A percentile compares a stretch with the other conserved stretches of the same genome.
phyloP scores from a whole-genome alignment of 2,113 vertebrate genomes.

The Sylvia atricapilla region DNA sequence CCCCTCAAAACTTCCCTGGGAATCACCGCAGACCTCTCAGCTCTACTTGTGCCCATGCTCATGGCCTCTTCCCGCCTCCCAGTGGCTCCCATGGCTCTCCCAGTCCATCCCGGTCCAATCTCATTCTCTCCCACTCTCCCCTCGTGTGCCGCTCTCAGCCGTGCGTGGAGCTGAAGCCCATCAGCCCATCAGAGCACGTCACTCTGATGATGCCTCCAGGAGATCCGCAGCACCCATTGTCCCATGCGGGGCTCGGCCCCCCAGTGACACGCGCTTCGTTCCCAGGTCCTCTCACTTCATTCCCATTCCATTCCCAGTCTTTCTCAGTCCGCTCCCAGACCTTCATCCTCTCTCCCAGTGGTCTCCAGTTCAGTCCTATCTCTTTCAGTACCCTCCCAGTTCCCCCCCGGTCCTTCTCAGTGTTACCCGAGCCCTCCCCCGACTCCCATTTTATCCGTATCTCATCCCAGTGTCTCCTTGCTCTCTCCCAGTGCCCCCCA shows the following conservation, averaged over 20 bases:
- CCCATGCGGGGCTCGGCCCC: neutral
- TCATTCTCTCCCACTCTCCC: neutral
- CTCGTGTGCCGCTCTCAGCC: no score
- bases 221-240: rapidly evolving
- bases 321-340: neutral
- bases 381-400: neutral
- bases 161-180: rapidly evolving
- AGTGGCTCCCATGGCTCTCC: neutral
- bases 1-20: neutral
- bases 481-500: neutral
- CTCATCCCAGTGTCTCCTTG: neutral
- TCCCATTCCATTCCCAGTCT: neutral
- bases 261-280: neutral
- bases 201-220: neutral
- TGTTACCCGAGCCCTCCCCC: no score
- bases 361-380: no score
- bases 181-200: neutral
- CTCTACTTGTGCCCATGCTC: no score
- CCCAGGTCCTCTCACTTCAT: no score
- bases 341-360: neutral
- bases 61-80: neutral
- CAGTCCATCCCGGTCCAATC: neutral
- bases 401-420: neutral
- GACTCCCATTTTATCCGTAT: neutral
- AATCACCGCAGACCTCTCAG: neutral